These are phyloP conservation scores for Eumaeus atala DNA, from an alignment of 1,140 invertebrate genomes.

Conservation along the genomic window DNA sequence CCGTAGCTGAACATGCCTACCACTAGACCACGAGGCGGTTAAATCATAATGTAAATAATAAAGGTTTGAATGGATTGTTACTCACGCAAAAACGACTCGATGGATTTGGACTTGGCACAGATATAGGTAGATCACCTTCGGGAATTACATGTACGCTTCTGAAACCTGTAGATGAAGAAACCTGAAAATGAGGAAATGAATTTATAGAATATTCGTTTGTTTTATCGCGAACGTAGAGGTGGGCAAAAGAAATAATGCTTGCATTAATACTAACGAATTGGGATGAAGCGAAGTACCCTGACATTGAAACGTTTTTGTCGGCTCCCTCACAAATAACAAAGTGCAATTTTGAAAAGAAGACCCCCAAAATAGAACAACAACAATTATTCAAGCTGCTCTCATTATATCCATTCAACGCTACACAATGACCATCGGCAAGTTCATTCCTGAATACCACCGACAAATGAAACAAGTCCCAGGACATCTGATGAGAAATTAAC, in stretches of 20 bases:
- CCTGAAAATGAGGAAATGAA: too few species aligned
- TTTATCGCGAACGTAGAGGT: not conserved
- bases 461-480: not conserved
- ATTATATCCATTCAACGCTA: constrained; percentile 31
- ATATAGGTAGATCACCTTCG: too few species aligned
- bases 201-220: too few species aligned
- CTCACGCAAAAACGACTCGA: too few species aligned
- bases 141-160: too few species aligned
- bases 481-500: not conserved
- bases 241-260: not conserved
- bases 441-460: constrained; percentile 13
- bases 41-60: too few species aligned
- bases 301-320: not conserved
- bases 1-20: too few species aligned
- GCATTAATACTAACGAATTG: not conserved
- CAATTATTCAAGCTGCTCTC: constrained; percentile 19
- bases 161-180: too few species aligned
- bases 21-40: too few species aligned
- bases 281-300: not conserved
- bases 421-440: constrained; percentile 33
- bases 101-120: too few species aligned
- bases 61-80: too few species aligned
- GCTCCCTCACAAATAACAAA: constrained; percentile 8
- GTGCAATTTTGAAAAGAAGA: constrained; percentile 11
- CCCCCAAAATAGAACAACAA: constrained; percentile 25